Evolutionary conservation across 1,140 invertebrate species (phyloP), one percentile per base, ranked within the genome.

Genomic region (Conus ventricosus): DNA sequence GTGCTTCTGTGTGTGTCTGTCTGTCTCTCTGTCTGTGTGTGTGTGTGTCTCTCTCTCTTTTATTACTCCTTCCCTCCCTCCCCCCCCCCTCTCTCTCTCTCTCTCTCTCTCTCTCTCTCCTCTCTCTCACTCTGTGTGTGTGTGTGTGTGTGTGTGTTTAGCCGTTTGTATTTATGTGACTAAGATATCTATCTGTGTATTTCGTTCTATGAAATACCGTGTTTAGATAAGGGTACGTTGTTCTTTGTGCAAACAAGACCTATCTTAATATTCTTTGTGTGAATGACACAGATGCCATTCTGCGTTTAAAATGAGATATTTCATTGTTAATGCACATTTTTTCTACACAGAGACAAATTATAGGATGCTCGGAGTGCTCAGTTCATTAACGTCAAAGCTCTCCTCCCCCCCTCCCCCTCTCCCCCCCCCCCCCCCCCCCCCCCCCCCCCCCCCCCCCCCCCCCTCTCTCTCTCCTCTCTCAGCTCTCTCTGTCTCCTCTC

Each of bases 401-500:
- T 84, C 27, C n/a, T 78, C 25, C 55, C 23, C 53, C 23, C 27
- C 54, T 82, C 80, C 27, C 17, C 11, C 54, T 82, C 15, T 60
- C 4, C 15, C 8, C 5, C 54, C 27, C 80, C 60, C 57, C n/a
- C 57, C 57, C 83, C 57, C 55, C 57, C 57, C 7, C 55, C 57
- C 55, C 55, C 55, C 55, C 55, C 54, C 53, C 54, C 27, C 60
- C 25, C 53, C 23, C 7, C 23, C 5, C 53, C 5, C 78, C 15
- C 23, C 39, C 78, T 81, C 78, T 81, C 6, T 81, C 78, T 81
- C 78, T 81, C 53, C 7, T 51, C 78, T 81, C 78, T 81, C 78
- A 55, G n/a, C 78, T 81, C 78, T 81, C 78, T 81, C 78, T 81
- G 7, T 51, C 80, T 39, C 25, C 54, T 82, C 80, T 82, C 54